Evolutionary conservation across 2,888 invertebrate species (phyloP).

Genomic region (Phyllotreta cruciferae): DNA sequence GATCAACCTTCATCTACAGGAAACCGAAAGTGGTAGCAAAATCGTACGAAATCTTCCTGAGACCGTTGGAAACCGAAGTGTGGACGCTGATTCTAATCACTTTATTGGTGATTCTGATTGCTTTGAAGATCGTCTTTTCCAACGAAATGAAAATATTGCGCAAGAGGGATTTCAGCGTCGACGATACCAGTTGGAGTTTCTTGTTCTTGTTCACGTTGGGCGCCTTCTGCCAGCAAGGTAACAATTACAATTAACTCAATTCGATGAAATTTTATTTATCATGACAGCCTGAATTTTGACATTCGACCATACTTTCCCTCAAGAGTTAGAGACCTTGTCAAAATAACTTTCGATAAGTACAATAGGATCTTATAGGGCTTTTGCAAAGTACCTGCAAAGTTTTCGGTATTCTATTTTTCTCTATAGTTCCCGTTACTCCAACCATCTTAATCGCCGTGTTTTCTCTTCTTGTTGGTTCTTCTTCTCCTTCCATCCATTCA

Average conservation of each 20-base stretch:
- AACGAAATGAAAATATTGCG: slow-evolving; percentile 40
- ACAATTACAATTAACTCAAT: not conserved
- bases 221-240: slow-evolving; percentile 56
- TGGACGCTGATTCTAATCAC: slow-evolving; percentile 62
- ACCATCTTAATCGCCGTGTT: no score
- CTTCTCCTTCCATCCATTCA: no score
- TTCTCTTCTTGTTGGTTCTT: no score
- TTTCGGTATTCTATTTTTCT: no score
- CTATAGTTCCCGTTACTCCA: no score
- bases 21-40: slow-evolving; percentile 69
- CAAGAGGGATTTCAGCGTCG: slow-evolving; percentile 20
- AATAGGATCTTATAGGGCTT: no score
- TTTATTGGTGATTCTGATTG: slow-evolving; percentile 45
- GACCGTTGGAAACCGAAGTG: slow-evolving; percentile 67
- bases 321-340: no score
- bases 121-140: slow-evolving; percentile 47
- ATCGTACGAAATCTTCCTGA: slow-evolving; percentile 69
- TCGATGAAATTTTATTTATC: not conserved
- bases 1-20: slow-evolving; percentile 72
- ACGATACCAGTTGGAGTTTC: slow-evolving; percentile 61
- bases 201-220: slow-evolving; percentile 59
- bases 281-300: no score
- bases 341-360: no score
- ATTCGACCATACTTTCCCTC: no score
- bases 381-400: no score